Evolutionary conservation across 2,113 vertebrate genomes (phyloP).

Genomic region (Hippopotamus amphibius): DNA sequence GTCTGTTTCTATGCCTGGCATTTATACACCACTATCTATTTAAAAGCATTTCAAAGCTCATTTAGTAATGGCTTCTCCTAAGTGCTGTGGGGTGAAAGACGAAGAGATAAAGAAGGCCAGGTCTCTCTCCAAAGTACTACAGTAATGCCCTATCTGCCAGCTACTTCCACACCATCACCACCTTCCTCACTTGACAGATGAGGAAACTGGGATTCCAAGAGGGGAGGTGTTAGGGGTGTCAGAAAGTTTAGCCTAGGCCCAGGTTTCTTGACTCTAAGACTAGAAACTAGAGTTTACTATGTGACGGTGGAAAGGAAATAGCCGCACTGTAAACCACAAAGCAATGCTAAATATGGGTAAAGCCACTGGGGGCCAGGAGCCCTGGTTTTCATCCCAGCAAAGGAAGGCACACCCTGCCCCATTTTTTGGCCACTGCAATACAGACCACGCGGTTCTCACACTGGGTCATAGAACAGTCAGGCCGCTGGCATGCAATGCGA

Average conservation of each 20-base stretch:
- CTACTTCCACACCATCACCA: neutral
- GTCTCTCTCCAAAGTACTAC: neutral
- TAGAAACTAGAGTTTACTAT: constrained; percentile 12
- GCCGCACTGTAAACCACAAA: neutral
- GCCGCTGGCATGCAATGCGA: neutral
- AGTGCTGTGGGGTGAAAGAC: neutral
- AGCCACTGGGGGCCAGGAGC: neutral
- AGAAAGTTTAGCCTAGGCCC: neutral
- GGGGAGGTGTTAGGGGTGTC: neutral
- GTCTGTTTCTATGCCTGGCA: neutral
- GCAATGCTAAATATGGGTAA: neutral
- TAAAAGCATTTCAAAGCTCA: constrained; percentile 55
- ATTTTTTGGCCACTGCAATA: neutral
- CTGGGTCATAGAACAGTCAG: neutral
- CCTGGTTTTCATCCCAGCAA: neutral
- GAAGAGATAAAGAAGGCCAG: constrained; percentile 8
- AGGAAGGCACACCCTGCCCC: neutral
- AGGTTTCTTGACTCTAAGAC: neutral
- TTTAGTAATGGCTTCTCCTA: constrained; percentile 23
- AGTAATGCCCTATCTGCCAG: neutral
- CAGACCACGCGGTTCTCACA: neutral
- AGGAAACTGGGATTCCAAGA: constrained; percentile 18
- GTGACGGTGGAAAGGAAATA: constrained; percentile 18
- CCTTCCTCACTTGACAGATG: neutral
- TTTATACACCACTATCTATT: neutral